Evolutionary conservation across 1,140 invertebrate species (phyloP), one percentile per base, ranked within the genome.

Genomic region (Daktulosphaira vitifoliae): DNA sequence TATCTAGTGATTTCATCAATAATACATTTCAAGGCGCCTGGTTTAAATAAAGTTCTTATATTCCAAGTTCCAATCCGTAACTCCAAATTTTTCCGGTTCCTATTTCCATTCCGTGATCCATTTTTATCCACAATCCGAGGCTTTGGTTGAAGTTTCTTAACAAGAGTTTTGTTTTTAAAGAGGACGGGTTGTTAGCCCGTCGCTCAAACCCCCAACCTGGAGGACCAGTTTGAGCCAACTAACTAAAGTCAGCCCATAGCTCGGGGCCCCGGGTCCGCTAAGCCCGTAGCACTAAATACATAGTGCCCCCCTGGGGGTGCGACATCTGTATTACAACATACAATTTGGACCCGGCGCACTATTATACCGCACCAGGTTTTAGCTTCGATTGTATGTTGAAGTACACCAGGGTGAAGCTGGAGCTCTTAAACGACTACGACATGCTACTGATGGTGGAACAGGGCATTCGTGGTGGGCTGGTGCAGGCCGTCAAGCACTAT

Each of bases 31-130:
- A 53, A 25, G 48, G 33, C 62, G 15, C 67, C 65, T 37, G 68
- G 46, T 53, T 38, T 50, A 46, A 42, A 22, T 6, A 68, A 25
- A 50, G 42, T 69, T 53, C 64, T 49, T 25, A 66, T 46, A 66
- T 69, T 68, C 68, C 68, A 69, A 20, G 68, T 69, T 51, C 65
- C 64, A 29, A 54, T 48, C 50, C 23, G 66, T 22, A 23, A 7
- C 18, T 49, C 20, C 22, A 16, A 8, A 49, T 22, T 16, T 49
- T 49, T 49, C 22, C 46, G 16, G 46, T 49, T 49, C 22, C 46
- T 4, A 13, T 13, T 49, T 23, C 20, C 46, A 22, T 23, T 22
- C 9, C 4, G 22, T 8, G 5, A 22, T 9, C 22, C 20, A 5
- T 16, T 49, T 2, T 49, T 49, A 5, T 49, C 22, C 46, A 23